A percentile compares a stretch with the other conserved stretches of the same genome.
These are phyloP conservation scores for Schizaphis graminum DNA, from an alignment of 2,888 invertebrate species.

Conservation along the genomic window DNA sequence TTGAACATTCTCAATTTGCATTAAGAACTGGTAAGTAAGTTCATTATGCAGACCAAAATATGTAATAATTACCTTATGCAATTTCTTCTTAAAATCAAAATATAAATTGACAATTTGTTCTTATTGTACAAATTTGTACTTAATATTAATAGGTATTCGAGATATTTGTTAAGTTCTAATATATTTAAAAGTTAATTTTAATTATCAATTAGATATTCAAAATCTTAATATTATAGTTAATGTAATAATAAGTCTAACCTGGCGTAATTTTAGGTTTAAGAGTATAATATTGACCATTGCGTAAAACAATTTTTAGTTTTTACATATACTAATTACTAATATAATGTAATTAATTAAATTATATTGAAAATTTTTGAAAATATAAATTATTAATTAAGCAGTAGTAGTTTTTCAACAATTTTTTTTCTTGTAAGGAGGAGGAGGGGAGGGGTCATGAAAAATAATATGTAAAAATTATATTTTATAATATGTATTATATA, in stretches of 20 bases:
- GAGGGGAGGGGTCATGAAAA: too few species aligned
- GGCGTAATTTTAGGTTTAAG: background rate
- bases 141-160: background rate
- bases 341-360: background rate
- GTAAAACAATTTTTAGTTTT: background rate
- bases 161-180: background rate
- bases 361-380: background rate
- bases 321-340: background rate
- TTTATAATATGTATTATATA: too few species aligned
- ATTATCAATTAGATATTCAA: background rate
- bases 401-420: too few species aligned
- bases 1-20: conserved; percentile 86
- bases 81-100: background rate
- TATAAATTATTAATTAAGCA: background rate
- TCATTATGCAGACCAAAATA: background rate
- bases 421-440: too few species aligned
- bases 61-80: background rate
- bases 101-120: background rate
- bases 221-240: background rate
- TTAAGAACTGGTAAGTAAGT: conserved; percentile 83
- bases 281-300: background rate
- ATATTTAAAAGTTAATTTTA: background rate
- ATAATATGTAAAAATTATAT: too few species aligned
- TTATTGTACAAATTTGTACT: too few species aligned
- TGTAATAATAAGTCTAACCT: background rate